Base-by-base conservation (phyloP, 2,888 invertebrate genomes). In the Mantis religiosa region DNA sequence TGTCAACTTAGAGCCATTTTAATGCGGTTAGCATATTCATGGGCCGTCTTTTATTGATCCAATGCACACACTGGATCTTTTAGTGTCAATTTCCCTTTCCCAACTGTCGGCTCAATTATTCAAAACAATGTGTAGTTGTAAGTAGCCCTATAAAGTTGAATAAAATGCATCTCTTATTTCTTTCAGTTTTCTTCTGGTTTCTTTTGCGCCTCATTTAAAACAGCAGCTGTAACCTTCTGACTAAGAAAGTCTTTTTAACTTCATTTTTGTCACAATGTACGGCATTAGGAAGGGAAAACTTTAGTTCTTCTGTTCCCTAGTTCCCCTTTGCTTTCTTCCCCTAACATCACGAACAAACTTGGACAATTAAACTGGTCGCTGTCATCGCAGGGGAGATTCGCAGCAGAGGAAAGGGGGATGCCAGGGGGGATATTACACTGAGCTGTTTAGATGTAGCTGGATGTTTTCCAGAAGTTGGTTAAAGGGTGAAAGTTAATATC, bases 171-270 rank as follows among this genome's bases (percentile, higher is more conserved):
- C 6, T 9, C 41, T 41, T 41, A 6, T 41, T 41, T 47, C 27
- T 15, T n/a, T 41, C 85, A 15, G 4, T n/a, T 41, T 85, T 85
- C 85, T 85, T 47, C 54, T 25, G 25, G 4, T 71, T 71, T 71
- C 54, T 85, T 15, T 85, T 85, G 85, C 20, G 54, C 47, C 54
- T 85, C 85, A 54, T 85, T 85, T 85, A 85, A 85, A 54, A 41
- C 85, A 34, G 84, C 30, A 84, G 41, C 34, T n/a, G 54, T 20
- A 71, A 8, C 54, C 41, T 41, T 54, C 85, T 85, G 85, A 85
- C 85, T 85, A 85, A 85, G 85, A 85, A 54, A 85, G 27, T 85
- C 85, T 85, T 85, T 85, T 85, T 85, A 85, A 85, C 85, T 85
- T 85, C 85, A 85, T 85, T 85, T 85, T 85, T 41, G 47, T 85